Evolutionary conservation across 2,797 vertebrate species (phyloP).

Genomic region (Clamator glandarius): DNA sequence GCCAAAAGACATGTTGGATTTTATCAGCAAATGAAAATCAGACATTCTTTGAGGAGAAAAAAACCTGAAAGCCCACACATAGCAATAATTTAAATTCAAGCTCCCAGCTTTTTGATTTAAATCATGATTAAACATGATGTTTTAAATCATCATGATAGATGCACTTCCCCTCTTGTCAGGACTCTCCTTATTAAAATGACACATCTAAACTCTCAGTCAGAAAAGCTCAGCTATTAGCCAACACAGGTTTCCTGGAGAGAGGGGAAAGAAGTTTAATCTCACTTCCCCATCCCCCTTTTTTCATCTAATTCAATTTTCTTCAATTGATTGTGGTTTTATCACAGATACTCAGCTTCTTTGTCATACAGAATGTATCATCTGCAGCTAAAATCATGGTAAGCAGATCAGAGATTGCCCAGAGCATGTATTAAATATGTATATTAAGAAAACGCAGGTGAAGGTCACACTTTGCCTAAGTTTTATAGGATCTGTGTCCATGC

Average conservation of each 20-base stretch:
- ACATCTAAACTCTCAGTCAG: not conserved
- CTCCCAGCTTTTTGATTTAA: not conserved
- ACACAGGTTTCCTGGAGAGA: not conserved
- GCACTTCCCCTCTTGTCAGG: not conserved
- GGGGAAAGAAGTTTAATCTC: not conserved
- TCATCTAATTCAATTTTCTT: not conserved
- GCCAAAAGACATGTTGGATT: not conserved
- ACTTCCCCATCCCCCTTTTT: not conserved
- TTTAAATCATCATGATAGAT: conserved; percentile 27
- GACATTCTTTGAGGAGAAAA: not conserved
- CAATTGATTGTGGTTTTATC: not conserved
- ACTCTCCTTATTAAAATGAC: conserved; percentile 2
- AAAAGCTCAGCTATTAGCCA: not conserved
- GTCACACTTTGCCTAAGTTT: not conserved
- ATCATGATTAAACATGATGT: not conserved
- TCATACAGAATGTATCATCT: not conserved
- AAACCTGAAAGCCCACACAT: not conserved
- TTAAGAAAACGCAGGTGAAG: not conserved
- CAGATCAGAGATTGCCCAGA: not conserved
- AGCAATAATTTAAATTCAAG: conserved; percentile 10
- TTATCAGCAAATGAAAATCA: not conserved
- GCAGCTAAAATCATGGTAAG: not conserved
- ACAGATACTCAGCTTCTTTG: not conserved
- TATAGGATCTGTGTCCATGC: not conserved
- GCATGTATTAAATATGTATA: not conserved